phyloP scores from a whole-genome alignment of 2,113 vertebrate species.

The Thalassoma bifasciatum region DNA sequence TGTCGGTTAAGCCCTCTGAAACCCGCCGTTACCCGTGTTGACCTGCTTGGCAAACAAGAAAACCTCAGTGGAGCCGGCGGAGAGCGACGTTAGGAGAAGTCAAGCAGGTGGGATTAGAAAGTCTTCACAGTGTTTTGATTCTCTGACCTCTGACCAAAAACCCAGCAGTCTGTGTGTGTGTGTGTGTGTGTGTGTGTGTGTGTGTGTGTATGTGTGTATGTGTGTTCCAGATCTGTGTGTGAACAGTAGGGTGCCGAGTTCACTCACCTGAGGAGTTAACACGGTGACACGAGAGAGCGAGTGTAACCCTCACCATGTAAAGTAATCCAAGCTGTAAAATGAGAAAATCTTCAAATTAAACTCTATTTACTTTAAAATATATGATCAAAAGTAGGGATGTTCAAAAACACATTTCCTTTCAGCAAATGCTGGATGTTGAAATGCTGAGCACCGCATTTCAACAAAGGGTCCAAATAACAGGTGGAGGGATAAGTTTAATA shows the following conservation, averaged over 20 bases:
- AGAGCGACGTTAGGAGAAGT: slow-evolving; percentile 45
- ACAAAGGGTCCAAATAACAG: too few relatives aligned
- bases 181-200: slow-evolving; percentile 31
- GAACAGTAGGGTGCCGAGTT: slow-evolving; percentile 40
- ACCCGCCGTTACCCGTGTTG: slow-evolving; percentile 30
- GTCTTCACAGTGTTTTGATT: slow-evolving; percentile 15
- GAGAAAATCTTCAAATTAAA: neutral
- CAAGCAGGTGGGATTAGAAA: slow-evolving; percentile 60
- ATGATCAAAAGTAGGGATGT: too few relatives aligned
- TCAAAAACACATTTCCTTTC: too few relatives aligned
- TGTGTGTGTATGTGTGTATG: slow-evolving; percentile 28
- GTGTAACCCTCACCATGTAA: neutral
- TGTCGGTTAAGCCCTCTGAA: slow-evolving; percentile 62
- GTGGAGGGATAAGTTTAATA: too few relatives aligned
- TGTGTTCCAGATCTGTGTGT: slow-evolving; percentile 43
- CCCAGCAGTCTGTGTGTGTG: slow-evolving; percentile 12
- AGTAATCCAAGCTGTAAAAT: neutral
- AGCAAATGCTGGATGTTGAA: too few relatives aligned
- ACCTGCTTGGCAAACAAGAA: slow-evolving; percentile 58
- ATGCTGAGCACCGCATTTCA: too few relatives aligned
- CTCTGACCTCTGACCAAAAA: slow-evolving; percentile 45
- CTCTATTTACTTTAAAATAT: too few relatives aligned
- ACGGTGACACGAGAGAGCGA: neutral
- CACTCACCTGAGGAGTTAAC: neutral
- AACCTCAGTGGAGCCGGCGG: slow-evolving; percentile 22